These are phyloP conservation scores for Caenorhabditis imperialis DNA, from an alignment of 2,888 invertebrate genomes.

Conservation along the genomic window DNA sequence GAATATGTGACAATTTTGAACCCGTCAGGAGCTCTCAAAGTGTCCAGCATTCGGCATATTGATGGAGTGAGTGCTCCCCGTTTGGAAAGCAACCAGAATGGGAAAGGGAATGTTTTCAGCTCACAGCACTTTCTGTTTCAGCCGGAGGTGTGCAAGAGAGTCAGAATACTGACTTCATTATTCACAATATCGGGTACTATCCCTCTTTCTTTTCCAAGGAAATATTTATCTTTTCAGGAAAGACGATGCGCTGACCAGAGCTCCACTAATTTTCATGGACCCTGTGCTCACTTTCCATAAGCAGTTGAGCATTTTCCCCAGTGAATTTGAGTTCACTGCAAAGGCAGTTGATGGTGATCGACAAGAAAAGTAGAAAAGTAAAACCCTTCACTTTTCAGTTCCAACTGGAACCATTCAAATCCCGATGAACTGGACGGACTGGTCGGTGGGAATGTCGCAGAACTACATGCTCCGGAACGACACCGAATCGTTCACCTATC, in stretches of 20 bases:
- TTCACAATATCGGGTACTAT: slow-evolving; percentile 46
- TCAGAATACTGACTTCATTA: slow-evolving; percentile 7
- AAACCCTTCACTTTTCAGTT: slow-evolving; percentile 3
- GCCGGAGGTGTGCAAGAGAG: slow-evolving; percentile 54
- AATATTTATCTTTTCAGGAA: no score
- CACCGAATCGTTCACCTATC: slow-evolving; percentile 33
- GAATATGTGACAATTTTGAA: slow-evolving; percentile 43
- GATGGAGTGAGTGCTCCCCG: slow-evolving; percentile 38
- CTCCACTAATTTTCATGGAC: slow-evolving; percentile 38
- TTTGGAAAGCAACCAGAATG: no score
- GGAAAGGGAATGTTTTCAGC: slow-evolving; percentile 31
- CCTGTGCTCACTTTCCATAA: slow-evolving; percentile 55
- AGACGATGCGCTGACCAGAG: slow-evolving; percentile 15
- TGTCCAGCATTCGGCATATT: slow-evolving; percentile 33
- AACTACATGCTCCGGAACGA: slow-evolving; percentile 46
- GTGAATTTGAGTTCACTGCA: slow-evolving; percentile 33
- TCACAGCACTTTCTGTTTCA: slow-evolving; percentile 30
- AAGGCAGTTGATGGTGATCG: slow-evolving; percentile 23
- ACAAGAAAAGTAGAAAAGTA: no score
- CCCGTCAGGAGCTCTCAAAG: slow-evolving; percentile 39
- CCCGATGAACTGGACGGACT: slow-evolving; percentile 48
- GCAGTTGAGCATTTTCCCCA: slow-evolving; percentile 24
- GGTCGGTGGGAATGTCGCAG: slow-evolving; percentile 51
- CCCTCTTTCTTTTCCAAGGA: no score
- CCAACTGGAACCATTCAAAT: slow-evolving; percentile 8